phyloP scores from a whole-genome alignment of 2,888 invertebrate species.

The Rhimphoctona megacephalus region DNA sequence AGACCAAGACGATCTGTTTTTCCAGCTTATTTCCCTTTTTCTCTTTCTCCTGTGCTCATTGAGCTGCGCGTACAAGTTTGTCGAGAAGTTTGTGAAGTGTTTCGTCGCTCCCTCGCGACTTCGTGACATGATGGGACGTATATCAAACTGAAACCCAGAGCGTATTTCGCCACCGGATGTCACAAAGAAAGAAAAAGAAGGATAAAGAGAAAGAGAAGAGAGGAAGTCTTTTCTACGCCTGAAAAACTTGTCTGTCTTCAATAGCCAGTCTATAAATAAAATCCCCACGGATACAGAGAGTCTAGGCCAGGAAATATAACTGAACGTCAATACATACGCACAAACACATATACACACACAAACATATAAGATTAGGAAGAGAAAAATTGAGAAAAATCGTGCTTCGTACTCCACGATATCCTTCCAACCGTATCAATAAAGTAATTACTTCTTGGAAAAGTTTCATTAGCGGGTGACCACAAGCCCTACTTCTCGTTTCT shows the following conservation, averaged over 20 bases:
- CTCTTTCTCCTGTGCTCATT: slow-evolving; percentile 33
- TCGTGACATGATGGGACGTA: slow-evolving; percentile 58
- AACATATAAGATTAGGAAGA: slow-evolving; percentile 58
- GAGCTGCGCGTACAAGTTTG: slow-evolving; percentile 64
- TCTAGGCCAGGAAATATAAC: slow-evolving; percentile 38
- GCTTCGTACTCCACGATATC: slow-evolving; percentile 68
- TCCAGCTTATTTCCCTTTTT: slow-evolving; percentile 8
- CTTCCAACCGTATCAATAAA: slow-evolving; percentile 80
- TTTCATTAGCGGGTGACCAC: slow-evolving; percentile 80
- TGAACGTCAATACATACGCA: slow-evolving; percentile 21
- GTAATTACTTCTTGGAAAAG: slow-evolving; percentile 81
- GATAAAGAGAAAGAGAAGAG: slow-evolving; percentile 2
- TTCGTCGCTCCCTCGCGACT: slow-evolving; percentile 78
- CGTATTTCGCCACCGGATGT: slow-evolving; percentile 49
- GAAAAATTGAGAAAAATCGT: slow-evolving; percentile 82
- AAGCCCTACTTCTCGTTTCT: slow-evolving; percentile 62
- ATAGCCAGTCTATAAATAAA: slow-evolving; percentile 82
- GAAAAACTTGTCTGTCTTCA: slow-evolving; percentile 80
- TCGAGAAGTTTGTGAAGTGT: slow-evolving; percentile 73
- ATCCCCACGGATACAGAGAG: slow-evolving; percentile 66
- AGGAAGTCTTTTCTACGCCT: slow-evolving; percentile 60
- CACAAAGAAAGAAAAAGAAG: neutral
- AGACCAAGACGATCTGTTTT: slow-evolving; percentile 8
- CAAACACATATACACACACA: neutral
- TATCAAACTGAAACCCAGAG: slow-evolving; percentile 54